Evolutionary conservation across 2,888 invertebrate species (phyloP), one percentile per base, ranked within the genome.

Genomic region (Lomographa bimaculata): DNA sequence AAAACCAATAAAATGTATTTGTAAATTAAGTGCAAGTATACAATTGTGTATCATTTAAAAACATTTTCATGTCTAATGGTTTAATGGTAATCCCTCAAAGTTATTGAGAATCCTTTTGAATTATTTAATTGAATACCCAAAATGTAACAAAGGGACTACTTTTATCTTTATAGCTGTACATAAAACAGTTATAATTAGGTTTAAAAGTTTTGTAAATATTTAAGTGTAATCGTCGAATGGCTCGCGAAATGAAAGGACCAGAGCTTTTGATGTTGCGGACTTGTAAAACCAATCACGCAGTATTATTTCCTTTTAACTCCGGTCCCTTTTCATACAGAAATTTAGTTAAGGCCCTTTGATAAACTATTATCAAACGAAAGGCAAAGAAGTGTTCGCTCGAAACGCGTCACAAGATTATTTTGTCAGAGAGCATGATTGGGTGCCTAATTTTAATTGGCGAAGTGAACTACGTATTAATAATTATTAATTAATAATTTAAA

Each of bases 261-360:
- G 17, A 39, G 46, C 71, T 46, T 71, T 72, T 72, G 72, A 72
- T 72, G 62, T 72, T 55, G 60, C 57, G 50, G 69, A 56, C 65
- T 71, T 70, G 66, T 64, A 71, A 65, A 71, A 67, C 68, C 72
- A 71, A 72, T 71, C 69, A 65, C 64, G 61, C 63, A 64, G 62
- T 59, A 60, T 64, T 62, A 61, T 65, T 66, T 65, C 61, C 62
- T 71, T 67, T 65, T 67, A 61, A 60, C 62, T 69, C 61, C 33
- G 55, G 57, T 64, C 50, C 49, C 47, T 57, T 57, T 53, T 65
- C 53, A 58, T 57, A 57, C 50, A 62, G 50, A 34, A 49, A 46
- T 52, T 47, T 53, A 50, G 39, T 49, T 49, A 40, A 33, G 40
- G 39, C 20, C 37, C 34, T 44, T 51, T 40, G 36, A 47, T 45